Evolutionary conservation across 2,888 invertebrate genomes (phyloP).

Genomic region (Caenorhabditis auriculariae): DNA sequence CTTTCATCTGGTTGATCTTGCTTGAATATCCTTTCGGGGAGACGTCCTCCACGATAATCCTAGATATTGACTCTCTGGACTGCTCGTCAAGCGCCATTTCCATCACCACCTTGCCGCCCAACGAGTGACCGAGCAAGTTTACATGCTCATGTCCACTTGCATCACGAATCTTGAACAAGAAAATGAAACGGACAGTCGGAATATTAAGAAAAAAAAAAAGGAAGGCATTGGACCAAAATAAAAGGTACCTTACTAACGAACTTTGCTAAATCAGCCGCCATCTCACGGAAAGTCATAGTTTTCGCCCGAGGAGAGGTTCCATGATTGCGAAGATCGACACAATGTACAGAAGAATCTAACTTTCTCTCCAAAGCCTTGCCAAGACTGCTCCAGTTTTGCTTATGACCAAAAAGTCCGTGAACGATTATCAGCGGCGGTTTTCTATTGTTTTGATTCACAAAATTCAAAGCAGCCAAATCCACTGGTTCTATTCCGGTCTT

Average conservation of each 20-base stretch:
- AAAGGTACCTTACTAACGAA: constrained; percentile 43
- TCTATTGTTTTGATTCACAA: constrained; percentile 2
- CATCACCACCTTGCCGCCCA: constrained; percentile 59
- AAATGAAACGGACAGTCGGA: not conserved
- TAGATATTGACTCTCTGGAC: constrained; percentile 16
- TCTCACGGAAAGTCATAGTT: constrained; percentile 75
- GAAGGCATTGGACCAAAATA: no score
- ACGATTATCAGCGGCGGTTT: constrained; percentile 76
- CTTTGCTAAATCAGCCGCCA: constrained; percentile 76
- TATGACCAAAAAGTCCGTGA: constrained; percentile 85
- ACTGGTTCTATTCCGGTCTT: no score
- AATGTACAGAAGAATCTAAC: constrained; percentile 70
- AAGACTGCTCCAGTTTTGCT: constrained; percentile 82
- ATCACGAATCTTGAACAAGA: constrained; percentile 9
- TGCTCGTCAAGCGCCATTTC: constrained; percentile 42
- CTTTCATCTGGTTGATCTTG: no score
- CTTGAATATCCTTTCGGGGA: constrained; percentile 47
- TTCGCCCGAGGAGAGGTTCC: constrained; percentile 83
- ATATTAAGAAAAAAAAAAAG: not conserved
- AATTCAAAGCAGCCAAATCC: constrained; percentile 16
- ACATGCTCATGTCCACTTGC: constrained; percentile 15
- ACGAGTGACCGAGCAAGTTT: constrained; percentile 51
- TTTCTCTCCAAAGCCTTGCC: constrained; percentile 70
- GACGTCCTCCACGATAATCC: constrained; percentile 48
- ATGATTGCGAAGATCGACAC: constrained; percentile 89